Conservation (phyloP, 2,797 vertebrate species). For the Lacerta viridis region DNA sequence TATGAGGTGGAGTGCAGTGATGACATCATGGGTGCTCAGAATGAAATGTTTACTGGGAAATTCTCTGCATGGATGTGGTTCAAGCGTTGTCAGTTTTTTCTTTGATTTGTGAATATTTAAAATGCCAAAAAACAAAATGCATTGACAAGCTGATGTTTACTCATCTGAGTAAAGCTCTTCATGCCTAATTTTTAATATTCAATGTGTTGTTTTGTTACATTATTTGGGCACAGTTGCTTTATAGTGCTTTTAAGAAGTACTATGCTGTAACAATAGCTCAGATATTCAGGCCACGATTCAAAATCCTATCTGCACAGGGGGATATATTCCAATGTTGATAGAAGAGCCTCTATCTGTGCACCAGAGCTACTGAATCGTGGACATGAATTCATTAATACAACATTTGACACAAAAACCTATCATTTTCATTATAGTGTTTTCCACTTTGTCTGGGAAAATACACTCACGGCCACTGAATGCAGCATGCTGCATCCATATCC, state of each 20-base stretch:
- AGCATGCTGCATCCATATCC: slow-evolving; percentile 62
- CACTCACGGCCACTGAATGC: slow-evolving; percentile 62
- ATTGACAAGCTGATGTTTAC: slow-evolving; percentile 54
- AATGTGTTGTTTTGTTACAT: slow-evolving; percentile 54
- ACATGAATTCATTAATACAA: slow-evolving; percentile 19
- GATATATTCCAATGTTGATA: slow-evolving; percentile 38
- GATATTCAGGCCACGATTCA: slow-evolving; percentile 47
- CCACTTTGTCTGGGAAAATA: slow-evolving; percentile 49
- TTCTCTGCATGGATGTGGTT: slow-evolving; percentile 92
- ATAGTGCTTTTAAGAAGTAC: slow-evolving; percentile 61
- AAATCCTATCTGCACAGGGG: slow-evolving; percentile 12
- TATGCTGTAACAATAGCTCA: slow-evolving; percentile 48
- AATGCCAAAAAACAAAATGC: slow-evolving; percentile 67
- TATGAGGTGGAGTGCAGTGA: slow-evolving; percentile 66
- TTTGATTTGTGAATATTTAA: slow-evolving; percentile 56
- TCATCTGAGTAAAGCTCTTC: slow-evolving; percentile 48
- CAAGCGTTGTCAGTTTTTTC: slow-evolving; percentile 49
- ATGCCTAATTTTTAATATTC: slow-evolving; percentile 59
- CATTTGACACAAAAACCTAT: slow-evolving; percentile 42
- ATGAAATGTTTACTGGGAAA: slow-evolving; percentile 73
- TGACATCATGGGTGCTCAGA: slow-evolving; percentile 75
- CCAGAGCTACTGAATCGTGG: neutral
- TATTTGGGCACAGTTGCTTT: slow-evolving; percentile 63
- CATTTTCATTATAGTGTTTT: slow-evolving; percentile 54
- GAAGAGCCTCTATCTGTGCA: neutral